Conservation (phyloP, 2,888 invertebrate genomes). For the Corythucha ciliata region DNA sequence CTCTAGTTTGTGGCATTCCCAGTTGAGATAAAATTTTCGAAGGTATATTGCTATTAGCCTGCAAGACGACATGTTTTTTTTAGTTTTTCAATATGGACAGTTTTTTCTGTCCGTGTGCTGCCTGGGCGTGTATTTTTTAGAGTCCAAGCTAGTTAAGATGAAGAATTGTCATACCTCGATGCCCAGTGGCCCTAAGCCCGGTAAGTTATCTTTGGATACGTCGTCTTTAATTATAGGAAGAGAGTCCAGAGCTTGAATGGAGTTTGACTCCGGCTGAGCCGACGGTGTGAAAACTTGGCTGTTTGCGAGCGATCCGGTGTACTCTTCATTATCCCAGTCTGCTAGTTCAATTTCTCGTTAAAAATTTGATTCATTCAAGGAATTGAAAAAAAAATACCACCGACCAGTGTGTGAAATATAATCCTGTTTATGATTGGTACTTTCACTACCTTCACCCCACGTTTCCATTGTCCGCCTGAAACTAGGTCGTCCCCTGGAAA, state of each 20-base stretch:
- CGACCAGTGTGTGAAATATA: no score
- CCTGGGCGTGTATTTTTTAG: no score
- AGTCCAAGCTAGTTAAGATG: no score
- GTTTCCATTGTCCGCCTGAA: slow-evolving; percentile 44
- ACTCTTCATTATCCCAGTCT: slow-evolving; percentile 89
- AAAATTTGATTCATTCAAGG: not conserved
- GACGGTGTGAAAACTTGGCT: slow-evolving; percentile 80
- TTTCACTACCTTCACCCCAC: slow-evolving; percentile 69
- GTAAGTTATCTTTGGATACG: slow-evolving; percentile 9
- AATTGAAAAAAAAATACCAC: not conserved
- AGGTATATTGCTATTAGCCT: no score
- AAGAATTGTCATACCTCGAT: no score
- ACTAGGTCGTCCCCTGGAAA: slow-evolving; percentile 38
- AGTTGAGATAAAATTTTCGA: no score
- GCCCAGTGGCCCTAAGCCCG: no score
- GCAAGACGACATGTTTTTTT: no score
- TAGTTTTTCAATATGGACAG: no score
- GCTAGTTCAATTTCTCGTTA: slow-evolving; percentile 39
- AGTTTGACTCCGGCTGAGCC: slow-evolving; percentile 14
- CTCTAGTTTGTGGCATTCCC: no score
- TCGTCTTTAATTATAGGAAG: slow-evolving; percentile 10
- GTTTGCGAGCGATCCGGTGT: slow-evolving; percentile 87
- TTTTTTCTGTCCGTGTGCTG: no score
- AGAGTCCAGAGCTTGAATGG: not conserved
- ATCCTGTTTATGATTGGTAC: no score